Evolutionary conservation across 2,797 vertebrate genomes (phyloP), one percentile per base, ranked within the genome.

Genomic region (Molothrus ater): DNA sequence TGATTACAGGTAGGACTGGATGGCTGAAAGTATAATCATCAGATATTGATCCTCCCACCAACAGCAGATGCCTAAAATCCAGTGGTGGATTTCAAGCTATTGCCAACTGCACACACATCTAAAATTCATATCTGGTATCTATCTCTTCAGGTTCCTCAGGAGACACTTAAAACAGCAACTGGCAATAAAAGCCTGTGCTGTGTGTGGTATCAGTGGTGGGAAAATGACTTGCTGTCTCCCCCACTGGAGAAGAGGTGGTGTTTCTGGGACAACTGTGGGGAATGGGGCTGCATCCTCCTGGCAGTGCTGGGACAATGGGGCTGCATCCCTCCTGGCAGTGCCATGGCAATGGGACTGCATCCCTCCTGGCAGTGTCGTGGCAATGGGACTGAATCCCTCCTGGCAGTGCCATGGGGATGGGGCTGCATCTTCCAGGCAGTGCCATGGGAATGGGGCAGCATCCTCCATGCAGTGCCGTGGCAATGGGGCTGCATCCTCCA

Each of bases 1-100:
- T 53, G 60, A 86, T 72, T 64, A 65, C 78, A 79, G 86, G 82
- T 94, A 92, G 70, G 76, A 79, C 50, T 32, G 79, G n/a, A 80
- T 40, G 70, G 60, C 82, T 92, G 7, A 2, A 84, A 86, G 85
- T 42, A 28, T 26, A 60, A 69, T 75, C 59, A 75, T 75, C 75
- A 94, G 88, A 32, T 83, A 90, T 54, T 88, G 85, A 90, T 94
- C 54, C 26, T 94, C 56, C 85, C 70, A 86, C 66, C 70, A 88
- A 50, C 34, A 92, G 48, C 66, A 92, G 45, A 79, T 68, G 72
- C 81, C 72, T 86, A 83, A 91, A 91, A 88, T 90, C 72, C 91
- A 92, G 59, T 70, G 24, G 79, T 93, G 63, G 15, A 29, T 91
- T 83, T 91, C 53, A 21, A 72, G 54, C 38, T 81, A 31, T 31